A percentile compares a stretch with the other conserved stretches of the same genome.
phyloP scores from a whole-genome alignment of 2,888 invertebrate genomes.

The Macroteleia sp. region DNA sequence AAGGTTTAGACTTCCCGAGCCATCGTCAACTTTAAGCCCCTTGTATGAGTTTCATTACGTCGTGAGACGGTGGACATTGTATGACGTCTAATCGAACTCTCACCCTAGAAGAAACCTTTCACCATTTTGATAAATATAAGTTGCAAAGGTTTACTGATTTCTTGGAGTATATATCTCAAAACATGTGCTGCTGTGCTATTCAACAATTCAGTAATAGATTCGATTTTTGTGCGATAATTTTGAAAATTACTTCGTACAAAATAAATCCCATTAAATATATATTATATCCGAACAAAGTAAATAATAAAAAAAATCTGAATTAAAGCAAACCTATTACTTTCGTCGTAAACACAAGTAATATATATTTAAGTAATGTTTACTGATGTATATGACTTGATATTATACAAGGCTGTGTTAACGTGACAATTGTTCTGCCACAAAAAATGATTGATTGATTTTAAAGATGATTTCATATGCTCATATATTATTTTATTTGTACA shows the following conservation, averaged over 20 bases:
- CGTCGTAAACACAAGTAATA: no score
- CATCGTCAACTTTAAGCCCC: conserved; percentile 48
- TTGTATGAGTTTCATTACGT: conserved; percentile 58
- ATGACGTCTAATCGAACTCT: conserved; percentile 48
- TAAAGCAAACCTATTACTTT: no score
- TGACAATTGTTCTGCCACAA: not conserved
- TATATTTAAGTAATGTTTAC: no score
- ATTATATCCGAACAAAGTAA: no score
- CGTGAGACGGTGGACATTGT: conserved; percentile 42
- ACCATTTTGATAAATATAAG: conserved; percentile 9
- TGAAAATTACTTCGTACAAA: no score
- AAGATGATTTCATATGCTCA: no score
- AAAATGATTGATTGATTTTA: conserved; percentile 17
- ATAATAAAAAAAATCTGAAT: no score
- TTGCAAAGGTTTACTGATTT: conserved; percentile 15
- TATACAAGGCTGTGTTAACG: not conserved
- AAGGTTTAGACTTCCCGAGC: conserved; percentile 36
- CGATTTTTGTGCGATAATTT: not conserved
- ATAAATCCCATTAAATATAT: no score
- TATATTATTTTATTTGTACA: no score
- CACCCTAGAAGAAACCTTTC: conserved; percentile 35
- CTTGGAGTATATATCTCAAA: conserved; percentile 20
- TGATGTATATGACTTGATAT: no score
- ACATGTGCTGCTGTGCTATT: conserved; percentile 2
- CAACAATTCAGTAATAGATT: no score